Percentiles rank a stretch among this genome's conserved stretches.
phyloP scores from a whole-genome alignment of 1,140 invertebrate genomes.

The Pinna nobilis region DNA sequence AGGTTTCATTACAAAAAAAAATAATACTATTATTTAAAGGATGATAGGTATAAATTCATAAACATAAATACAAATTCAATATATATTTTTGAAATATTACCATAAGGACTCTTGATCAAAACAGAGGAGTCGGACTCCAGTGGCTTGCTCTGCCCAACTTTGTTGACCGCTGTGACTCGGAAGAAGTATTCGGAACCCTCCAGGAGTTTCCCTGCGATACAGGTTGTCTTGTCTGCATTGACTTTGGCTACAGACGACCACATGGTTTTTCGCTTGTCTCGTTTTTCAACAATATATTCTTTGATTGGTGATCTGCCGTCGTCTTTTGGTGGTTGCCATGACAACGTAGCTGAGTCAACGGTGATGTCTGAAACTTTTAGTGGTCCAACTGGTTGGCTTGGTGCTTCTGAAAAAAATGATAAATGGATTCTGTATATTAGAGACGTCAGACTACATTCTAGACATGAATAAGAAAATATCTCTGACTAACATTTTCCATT shows the following conservation, averaged over 20 bases:
- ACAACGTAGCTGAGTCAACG: slow-evolving; percentile 73
- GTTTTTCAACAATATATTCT: slow-evolving; percentile 73
- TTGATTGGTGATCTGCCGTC: slow-evolving; percentile 72
- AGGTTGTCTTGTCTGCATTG: slow-evolving; percentile 76
- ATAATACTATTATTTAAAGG: neutral
- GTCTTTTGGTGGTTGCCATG: slow-evolving; percentile 69
- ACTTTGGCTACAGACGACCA: slow-evolving; percentile 84
- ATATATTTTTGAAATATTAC: too few relatives aligned
- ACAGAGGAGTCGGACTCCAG: slow-evolving; percentile 92
- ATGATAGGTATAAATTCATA: neutral
- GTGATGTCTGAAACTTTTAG: slow-evolving; percentile 78
- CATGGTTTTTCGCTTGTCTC: slow-evolving; percentile 80
- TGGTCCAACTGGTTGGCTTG: slow-evolving; percentile 90
- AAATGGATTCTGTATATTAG: neutral
- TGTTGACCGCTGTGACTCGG: slow-evolving; percentile 90
- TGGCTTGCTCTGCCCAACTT: slow-evolving; percentile 90
- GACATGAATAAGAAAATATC: slow-evolving; percentile 74
- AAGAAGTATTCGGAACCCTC: slow-evolving; percentile 78
- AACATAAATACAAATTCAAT: too few relatives aligned
- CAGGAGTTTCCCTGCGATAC: slow-evolving; percentile 83
- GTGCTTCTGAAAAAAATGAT: slow-evolving; percentile 75
- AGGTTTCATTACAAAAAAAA: too few relatives aligned
- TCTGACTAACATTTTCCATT: slow-evolving; percentile 93
- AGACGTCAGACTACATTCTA: neutral
- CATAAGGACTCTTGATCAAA: slow-evolving; percentile 85